A percentile compares a stretch with the other conserved stretches of the same genome.
phyloP scores from a whole-genome alignment of 2,113 vertebrate genomes.

The Hippopotamus amphibius region DNA sequence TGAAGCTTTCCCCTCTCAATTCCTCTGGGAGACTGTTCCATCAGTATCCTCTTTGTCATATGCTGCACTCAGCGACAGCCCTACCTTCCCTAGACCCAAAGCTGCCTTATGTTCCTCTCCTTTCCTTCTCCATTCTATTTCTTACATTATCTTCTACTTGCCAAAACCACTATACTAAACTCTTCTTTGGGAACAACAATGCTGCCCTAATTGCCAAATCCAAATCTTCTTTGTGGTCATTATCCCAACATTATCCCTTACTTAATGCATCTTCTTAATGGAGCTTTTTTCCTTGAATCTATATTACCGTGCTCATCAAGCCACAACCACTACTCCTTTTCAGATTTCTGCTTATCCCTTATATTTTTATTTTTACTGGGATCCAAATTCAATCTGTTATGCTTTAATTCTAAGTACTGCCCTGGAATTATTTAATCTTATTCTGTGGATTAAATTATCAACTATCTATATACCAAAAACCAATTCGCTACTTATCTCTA shows the following conservation, averaged over 20 bases:
- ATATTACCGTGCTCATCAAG: background rate
- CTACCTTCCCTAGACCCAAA: background rate
- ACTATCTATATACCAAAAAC: background rate
- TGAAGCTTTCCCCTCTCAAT: background rate
- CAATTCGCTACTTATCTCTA: background rate
- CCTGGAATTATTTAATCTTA: background rate
- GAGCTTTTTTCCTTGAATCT: background rate
- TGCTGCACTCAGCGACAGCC: rapidly evolving
- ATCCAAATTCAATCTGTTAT: background rate
- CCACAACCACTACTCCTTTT: background rate
- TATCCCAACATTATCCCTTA: background rate
- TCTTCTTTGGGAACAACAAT: background rate
- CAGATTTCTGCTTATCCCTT: background rate
- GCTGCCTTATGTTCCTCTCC: background rate
- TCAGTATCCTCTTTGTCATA: background rate
- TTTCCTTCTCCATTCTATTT: background rate
- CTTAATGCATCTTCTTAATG: background rate
- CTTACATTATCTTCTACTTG: background rate
- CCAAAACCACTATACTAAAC: background rate
- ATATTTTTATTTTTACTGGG: background rate
- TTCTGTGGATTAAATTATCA: background rate
- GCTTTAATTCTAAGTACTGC: background rate
- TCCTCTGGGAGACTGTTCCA: background rate
- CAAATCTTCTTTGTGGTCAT: background rate
- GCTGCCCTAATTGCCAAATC: background rate